phyloP scores from a whole-genome alignment of 23 tunicate genomes.

The Ciona savignyi region DNA sequence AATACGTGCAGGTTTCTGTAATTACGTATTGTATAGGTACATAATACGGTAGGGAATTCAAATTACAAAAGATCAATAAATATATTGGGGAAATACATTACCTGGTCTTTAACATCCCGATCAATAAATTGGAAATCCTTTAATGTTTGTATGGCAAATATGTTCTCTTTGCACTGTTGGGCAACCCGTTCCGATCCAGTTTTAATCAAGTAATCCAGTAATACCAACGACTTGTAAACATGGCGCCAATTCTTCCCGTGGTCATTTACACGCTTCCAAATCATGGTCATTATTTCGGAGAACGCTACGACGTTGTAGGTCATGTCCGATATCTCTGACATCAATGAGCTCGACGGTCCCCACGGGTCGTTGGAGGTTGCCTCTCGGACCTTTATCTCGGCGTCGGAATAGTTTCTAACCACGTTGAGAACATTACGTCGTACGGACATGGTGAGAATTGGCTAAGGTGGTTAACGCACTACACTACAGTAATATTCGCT shows the following conservation, averaged over 20 bases:
- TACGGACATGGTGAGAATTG: slow-evolving; percentile 17
- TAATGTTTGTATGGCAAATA: slow-evolving; percentile 91
- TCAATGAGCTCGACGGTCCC: slow-evolving; percentile 91
- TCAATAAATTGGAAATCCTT: slow-evolving; percentile 97
- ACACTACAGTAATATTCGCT: no score
- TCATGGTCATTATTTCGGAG: slow-evolving; percentile 93
- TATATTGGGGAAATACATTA: not conserved
- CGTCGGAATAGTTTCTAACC: slow-evolving; percentile 96
- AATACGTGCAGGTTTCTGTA: no score
- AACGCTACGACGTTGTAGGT: slow-evolving; percentile 83
- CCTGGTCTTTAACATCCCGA: slow-evolving; percentile 91
- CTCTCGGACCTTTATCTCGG: slow-evolving; percentile 93
- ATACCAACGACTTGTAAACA: slow-evolving; percentile 88
- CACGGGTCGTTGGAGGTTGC: slow-evolving; percentile 96
- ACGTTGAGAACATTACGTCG: slow-evolving; percentile 93
- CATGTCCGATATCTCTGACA: slow-evolving; percentile 96
- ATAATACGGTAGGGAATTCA: not conserved
- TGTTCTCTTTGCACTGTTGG: slow-evolving; percentile 96
- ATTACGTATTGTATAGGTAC: no score
- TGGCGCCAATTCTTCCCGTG: slow-evolving; percentile 99
- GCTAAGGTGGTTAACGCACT: no score
- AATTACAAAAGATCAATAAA: not conserved
- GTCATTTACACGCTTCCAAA: slow-evolving; percentile 95
- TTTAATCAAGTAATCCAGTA: slow-evolving; percentile 92
- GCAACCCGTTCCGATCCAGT: slow-evolving; percentile 96